Base-by-base conservation (phyloP, 1,140 invertebrate species). In the Neomicropteryx cornuta region DNA sequence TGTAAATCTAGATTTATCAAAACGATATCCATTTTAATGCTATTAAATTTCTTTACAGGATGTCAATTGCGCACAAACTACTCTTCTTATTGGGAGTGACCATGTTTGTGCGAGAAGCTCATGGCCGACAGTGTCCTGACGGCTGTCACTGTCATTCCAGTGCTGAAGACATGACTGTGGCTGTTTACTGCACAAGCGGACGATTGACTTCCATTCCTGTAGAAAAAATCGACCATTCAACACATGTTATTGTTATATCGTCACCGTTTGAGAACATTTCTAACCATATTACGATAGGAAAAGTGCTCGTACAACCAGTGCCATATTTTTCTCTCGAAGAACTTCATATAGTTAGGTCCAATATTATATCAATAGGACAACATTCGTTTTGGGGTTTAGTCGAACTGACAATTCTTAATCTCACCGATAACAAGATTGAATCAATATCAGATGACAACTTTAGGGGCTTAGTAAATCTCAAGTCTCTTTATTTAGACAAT, bases 401-500 rank as follows among this genome's bases (percentile, higher is more conserved):
- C 14, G 70, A 70, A 33, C 55, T 83, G 14, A 63, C 68, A 36
- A 59, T 73, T 24, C 60, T 84, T 33, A 75, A 83, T 57, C 61
- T 84, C 10, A 72, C 76, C 0, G 62, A 73, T 42, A 83, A 84
- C 55, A 80, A 80, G 45, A 79, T 84, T 35, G 73, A 72, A 18
- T 66, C 71, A 41, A 62, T 81, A 3, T 60, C 86, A 27, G 76
- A 85, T 43, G 71, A 81, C 50, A 88, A 89, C 57, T 87, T 89
- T 50, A 49, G 61, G 1, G 71, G 71, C 22, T 55, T 87, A 42
- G 71, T 76, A 46, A 75, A 71, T 46, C 62, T 89, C 13, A 68
- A 73, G 36, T 80, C 86, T 50, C 68, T 89, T 29, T 83, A 86
- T 59, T 64, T 90, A 27, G 83, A 87, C 49, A 75, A 82, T 55